Evolutionary conservation across 2,888 invertebrate genomes (phyloP).

Genomic region (Acrobasis repandana): DNA sequence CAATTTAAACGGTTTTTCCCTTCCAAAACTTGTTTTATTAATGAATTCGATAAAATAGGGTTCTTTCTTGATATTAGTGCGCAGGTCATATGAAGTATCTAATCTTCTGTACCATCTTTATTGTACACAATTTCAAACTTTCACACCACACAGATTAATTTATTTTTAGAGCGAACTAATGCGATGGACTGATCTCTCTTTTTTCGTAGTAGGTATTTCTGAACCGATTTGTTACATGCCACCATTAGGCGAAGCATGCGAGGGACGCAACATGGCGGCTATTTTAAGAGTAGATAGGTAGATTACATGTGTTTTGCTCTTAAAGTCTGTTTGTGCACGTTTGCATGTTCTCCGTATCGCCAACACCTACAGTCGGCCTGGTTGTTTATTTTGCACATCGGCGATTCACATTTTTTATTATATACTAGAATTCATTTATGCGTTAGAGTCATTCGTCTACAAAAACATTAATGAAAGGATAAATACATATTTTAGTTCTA

Average conservation of each 20-base stretch:
- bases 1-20: too few relatives aligned
- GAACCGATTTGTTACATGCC: slow-evolving; percentile 69
- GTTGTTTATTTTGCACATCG: slow-evolving; percentile 11
- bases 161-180: slow-evolving; percentile 70
- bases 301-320: slow-evolving; percentile 23
- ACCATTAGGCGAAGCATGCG: slow-evolving; percentile 64
- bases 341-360: slow-evolving; percentile 17
- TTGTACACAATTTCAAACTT: slow-evolving; percentile 60
- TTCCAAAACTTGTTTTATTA: too few relatives aligned
- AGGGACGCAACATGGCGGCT: slow-evolving; percentile 49
- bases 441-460: too few relatives aligned
- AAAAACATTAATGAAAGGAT: too few relatives aligned
- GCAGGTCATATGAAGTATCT: too few relatives aligned
- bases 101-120: slow-evolving; percentile 19
- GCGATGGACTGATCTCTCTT: slow-evolving; percentile 62
- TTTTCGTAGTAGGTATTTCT: slow-evolving; percentile 69
- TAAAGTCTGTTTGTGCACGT: slow-evolving; percentile 20
- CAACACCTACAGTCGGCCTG: slow-evolving; percentile 8
- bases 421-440: too few relatives aligned
- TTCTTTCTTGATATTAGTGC: too few relatives aligned
- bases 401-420: background rate
- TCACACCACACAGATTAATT: slow-evolving; percentile 74
- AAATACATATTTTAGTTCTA: too few relatives aligned
- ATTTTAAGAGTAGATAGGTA: slow-evolving; percentile 42
- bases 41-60: too few relatives aligned